A percentile compares a stretch with the other conserved stretches of the same genome.
Conservation (phyloP, 2,113 vertebrate genomes). For the Podarcis cretensis region DNA sequence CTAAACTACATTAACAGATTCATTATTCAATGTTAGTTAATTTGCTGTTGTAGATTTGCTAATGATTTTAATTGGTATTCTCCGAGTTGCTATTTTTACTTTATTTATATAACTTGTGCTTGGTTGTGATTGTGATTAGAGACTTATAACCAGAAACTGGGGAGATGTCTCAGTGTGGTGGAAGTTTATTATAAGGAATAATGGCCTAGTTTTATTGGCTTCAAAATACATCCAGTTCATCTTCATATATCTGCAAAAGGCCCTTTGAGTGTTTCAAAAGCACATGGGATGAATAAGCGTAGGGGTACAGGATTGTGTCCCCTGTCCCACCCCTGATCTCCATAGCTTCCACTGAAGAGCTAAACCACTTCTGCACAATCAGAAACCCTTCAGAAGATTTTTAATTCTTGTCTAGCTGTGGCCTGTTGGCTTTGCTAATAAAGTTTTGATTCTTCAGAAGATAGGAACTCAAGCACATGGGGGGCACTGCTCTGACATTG, state of each 20-base stretch:
- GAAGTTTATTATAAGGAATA: not conserved
- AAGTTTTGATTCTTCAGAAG: too few relatives aligned
- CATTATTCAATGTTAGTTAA: not conserved
- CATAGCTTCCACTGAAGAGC: too few relatives aligned
- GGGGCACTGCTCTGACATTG: too few relatives aligned
- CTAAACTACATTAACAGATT: not conserved
- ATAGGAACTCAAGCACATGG: too few relatives aligned
- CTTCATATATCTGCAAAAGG: not conserved
- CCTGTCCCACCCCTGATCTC: too few relatives aligned
- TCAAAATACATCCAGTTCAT: not conserved
- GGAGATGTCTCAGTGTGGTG: not conserved
- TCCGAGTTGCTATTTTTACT: not conserved
- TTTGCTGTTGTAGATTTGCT: not conserved
- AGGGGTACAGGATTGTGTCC: not conserved
- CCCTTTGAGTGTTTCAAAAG: not conserved
- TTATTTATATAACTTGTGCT: not conserved
- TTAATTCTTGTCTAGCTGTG: too few relatives aligned
- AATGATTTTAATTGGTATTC: constrained; percentile 5
- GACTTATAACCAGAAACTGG: not conserved
- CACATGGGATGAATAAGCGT: not conserved
- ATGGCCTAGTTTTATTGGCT: not conserved
- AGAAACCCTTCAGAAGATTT: too few relatives aligned
- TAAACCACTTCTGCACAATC: not conserved
- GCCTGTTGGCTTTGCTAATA: too few relatives aligned
- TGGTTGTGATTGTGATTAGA: not conserved